Evolutionary conservation across 2,113 vertebrate genomes (phyloP), one percentile per base, ranked within the genome.

Genomic region (Melozone crissalis): DNA sequence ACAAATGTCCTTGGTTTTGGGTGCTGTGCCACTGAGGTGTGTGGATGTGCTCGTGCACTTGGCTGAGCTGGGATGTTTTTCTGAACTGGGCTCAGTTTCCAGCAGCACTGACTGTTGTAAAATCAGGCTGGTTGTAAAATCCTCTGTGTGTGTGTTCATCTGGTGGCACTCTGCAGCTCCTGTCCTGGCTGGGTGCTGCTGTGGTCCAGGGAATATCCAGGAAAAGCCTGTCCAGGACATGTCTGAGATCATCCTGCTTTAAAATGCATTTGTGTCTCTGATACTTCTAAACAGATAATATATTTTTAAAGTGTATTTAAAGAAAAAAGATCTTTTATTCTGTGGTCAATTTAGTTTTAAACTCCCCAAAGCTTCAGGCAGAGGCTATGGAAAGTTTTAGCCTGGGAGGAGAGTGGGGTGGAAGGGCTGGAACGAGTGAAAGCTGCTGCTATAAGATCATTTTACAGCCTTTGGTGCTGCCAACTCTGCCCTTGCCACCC

Each of bases 361-460:
- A 65, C 66, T 90, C 31, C 37, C 3, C 46, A 72, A 67, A 90
- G 49, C 52, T 65, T 68, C 58, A 73, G 84, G 58, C 39, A 83
- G 80, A 89, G 59, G 13, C 49, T 73, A 3, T 51, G 72, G 80
- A 89, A 76, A 86, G 44, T 76, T 91, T 68, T 92, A 71, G 58
- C 57, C 62, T 21, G 47, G 57, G 68, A 84, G n/a, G 28, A 67
- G 51, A 72, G 39, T 71, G 54, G 44, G 23, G 58, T 67, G 68
- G 91, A 79, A 73, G n/a, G 58, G 31, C 63, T 76, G 87, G 58
- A 68, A 52, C 1, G 2, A 28, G 49, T 39, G 78, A 90, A 90
- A 92, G 66, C 41, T 2, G 18, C 66, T 2, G 21, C 35, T 66
- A 1, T 4, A 51, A 67, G 78, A 74, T 74, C 5, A 7, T 88